Evolutionary conservation across 2,888 invertebrate genomes (phyloP), one percentile per base, ranked within the genome.

Genomic region (Leptura quadrifasciata): DNA sequence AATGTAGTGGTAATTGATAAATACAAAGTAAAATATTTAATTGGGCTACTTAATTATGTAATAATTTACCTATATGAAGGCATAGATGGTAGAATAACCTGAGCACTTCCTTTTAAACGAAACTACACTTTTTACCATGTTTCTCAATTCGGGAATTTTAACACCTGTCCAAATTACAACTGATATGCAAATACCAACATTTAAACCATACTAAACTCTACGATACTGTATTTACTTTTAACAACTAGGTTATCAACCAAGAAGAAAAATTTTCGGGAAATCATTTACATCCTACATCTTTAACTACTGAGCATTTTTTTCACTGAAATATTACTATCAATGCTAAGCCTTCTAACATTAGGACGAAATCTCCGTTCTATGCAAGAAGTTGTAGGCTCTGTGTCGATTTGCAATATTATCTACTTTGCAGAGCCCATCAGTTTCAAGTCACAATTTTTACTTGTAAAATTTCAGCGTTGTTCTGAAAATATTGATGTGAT

Each of bases 81-180:
- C 89, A 89, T 83, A 88, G 87, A 85, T 87, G 88, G 88, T 87
- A 86, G 78, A 86, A 85, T 87, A 84, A 89, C 89, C 89, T 89
- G 89, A 89, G 89, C 88, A 86, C 86, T 86, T 86, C 85, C 81
- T 79, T 83, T 84, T 78, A 39, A 61, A 31, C 2, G 17, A 60
- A 71, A 71, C 70, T 61, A 71, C 70, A 69, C 70, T 76, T 80
- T 71, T 52, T 70, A 20, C 12, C 54, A 35, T 18, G 27, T 24
- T 18, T 72, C 68, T 63, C 57, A 57, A 72, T 71, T 47, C 18
- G 39, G 21, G 60, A 21, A 39, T 60, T 71, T 71, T 71, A 71
- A 71, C 61, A 61, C 70, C 61, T 71, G 70, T 71, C 70, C 70
- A 71, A 20, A 52, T 57, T 69, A 20, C 10, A 65, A 65, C 27